These are phyloP conservation scores for Stegodyphus mimosarum DNA, from an alignment of 1,140 invertebrate species.

Conservation along the genomic window DNA sequence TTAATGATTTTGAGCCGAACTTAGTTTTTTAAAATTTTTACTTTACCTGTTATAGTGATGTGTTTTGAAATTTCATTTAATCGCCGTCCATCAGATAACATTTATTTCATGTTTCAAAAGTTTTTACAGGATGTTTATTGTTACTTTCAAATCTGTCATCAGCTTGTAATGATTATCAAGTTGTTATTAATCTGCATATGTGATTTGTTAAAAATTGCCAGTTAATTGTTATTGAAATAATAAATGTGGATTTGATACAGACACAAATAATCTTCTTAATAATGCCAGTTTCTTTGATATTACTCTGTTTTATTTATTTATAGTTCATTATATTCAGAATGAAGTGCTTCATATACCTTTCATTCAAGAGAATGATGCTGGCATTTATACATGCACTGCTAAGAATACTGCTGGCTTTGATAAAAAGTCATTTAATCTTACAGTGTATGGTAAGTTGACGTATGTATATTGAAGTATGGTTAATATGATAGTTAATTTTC, in stretches of 20 bases:
- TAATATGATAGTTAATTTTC: background rate
- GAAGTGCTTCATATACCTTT: slow-evolving; percentile 46
- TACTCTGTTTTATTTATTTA: background rate
- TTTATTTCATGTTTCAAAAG: too few relatives aligned
- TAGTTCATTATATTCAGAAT: slow-evolving; percentile 34
- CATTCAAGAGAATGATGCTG: slow-evolving; percentile 49
- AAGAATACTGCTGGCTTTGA: slow-evolving; percentile 54
- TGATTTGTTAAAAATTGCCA: background rate
- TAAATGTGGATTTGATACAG: too few relatives aligned
- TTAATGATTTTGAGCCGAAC: background rate
- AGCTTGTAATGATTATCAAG: background rate
- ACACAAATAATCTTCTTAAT: too few relatives aligned
- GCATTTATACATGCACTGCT: slow-evolving; percentile 50
- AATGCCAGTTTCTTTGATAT: background rate
- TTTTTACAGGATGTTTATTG: too few relatives aligned
- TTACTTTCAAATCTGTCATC: too few relatives aligned
- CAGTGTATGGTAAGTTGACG: slow-evolving; percentile 28
- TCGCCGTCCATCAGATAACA: too few relatives aligned
- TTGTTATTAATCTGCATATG: background rate
- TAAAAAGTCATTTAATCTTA: slow-evolving; percentile 31
- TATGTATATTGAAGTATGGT: background rate
- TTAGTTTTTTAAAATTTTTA: background rate
- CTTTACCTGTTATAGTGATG: background rate
- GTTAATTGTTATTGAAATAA: too few relatives aligned
- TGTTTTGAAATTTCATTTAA: too few relatives aligned